Conservation (phyloP, 2,797 vertebrate genomes). For the Hypotaenidia okinawae region DNA sequence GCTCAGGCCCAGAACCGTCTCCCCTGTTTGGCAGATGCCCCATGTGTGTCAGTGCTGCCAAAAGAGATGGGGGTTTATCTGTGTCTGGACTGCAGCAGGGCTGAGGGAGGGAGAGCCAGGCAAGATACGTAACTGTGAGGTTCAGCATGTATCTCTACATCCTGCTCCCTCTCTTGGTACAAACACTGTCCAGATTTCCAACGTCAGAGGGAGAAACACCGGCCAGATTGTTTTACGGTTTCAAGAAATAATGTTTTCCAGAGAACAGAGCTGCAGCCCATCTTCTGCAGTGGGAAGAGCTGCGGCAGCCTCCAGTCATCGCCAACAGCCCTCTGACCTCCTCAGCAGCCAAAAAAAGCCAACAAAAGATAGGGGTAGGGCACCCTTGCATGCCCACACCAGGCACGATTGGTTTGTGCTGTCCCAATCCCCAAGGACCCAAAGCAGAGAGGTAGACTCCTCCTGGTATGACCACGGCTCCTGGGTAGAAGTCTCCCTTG, state of each 20-base stretch:
- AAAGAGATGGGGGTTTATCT: background rate
- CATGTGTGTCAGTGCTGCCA: background rate
- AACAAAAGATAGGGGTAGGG: background rate
- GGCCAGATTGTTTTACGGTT: constrained; percentile 48
- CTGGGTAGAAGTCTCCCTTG: accelerated
- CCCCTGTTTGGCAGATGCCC: background rate
- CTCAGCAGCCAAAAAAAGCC: background rate
- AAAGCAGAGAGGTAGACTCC: background rate
- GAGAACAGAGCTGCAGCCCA: constrained; percentile 24
- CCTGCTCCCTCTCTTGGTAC: constrained; percentile 45
- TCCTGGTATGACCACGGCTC: background rate
- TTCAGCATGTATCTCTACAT: constrained; percentile 26
- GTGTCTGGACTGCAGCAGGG: background rate
- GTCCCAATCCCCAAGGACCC: accelerated
- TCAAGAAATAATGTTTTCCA: constrained; percentile 60
- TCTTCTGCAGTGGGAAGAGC: background rate
- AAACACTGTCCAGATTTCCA: constrained; percentile 64
- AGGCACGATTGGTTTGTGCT: accelerated
- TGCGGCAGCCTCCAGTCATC: background rate
- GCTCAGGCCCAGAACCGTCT: background rate
- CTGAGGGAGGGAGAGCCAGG: background rate
- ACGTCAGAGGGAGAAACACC: constrained; percentile 39
- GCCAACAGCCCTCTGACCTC: background rate
- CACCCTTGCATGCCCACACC: background rate
- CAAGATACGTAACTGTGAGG: background rate